phyloP scores from a whole-genome alignment of 2,888 invertebrate genomes.

The Hydropsyche betteni region DNA sequence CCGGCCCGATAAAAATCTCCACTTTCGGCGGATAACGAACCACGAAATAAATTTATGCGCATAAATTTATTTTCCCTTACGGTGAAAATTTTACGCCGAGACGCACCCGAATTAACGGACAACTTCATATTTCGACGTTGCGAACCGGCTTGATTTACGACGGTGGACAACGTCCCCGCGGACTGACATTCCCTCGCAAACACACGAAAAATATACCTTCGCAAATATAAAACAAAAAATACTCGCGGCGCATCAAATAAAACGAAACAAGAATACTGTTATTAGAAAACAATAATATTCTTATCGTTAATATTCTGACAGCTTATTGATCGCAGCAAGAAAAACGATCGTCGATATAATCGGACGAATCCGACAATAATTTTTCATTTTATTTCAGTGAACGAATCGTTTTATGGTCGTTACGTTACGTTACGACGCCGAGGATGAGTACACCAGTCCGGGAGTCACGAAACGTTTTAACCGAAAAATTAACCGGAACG shows the following conservation, averaged over 20 bases:
- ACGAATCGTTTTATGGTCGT: slow-evolving; percentile 4
- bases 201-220: background rate
- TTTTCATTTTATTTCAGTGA: no score
- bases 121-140: slow-evolving; percentile 16
- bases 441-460: background rate
- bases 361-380: no score
- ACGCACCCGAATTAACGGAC: slow-evolving; percentile 1
- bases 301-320: no score
- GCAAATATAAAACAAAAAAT: no score
- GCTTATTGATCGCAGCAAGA: no score
- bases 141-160: slow-evolving; percentile 9
- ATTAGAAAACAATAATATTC: no score
- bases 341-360: no score
- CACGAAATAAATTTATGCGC: slow-evolving; percentile 28
- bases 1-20: slow-evolving; percentile 19
- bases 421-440: background rate
- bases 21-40: slow-evolving; percentile 28
- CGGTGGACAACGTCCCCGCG: background rate
- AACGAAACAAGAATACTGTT: no score
- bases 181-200: background rate
- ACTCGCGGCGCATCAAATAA: no score
- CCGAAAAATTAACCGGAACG: slow-evolving; percentile 44
- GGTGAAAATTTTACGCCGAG: background rate
- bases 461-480: slow-evolving; percentile 41
- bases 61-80: slow-evolving; percentile 29